Conservation (phyloP, 2,888 invertebrate genomes). For the Hyppa rectilinea region DNA sequence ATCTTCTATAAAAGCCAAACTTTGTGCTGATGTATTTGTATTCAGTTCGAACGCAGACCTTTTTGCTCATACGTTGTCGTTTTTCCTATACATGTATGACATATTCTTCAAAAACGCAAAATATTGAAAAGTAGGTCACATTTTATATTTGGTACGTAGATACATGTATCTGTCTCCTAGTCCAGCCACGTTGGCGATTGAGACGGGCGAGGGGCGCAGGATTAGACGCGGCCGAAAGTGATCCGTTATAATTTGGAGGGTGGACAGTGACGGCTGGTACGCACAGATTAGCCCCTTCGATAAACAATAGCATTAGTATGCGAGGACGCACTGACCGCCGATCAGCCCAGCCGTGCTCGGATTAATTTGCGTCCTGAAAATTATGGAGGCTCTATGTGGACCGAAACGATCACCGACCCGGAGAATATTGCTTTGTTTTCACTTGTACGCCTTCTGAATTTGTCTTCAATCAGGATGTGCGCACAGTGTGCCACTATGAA, state of each 20-base stretch:
- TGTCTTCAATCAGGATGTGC: slow-evolving; percentile 69
- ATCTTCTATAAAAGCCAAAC: not conserved
- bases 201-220: slow-evolving; percentile 75
- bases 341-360: slow-evolving; percentile 88
- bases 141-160: slow-evolving; percentile 16
- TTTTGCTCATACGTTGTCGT: not conserved
- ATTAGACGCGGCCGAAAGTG: slow-evolving; percentile 88
- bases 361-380: slow-evolving; percentile 90
- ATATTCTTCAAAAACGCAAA: not conserved
- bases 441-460: slow-evolving; percentile 71
- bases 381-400: slow-evolving; percentile 84
- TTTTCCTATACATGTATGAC: not conserved
- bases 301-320: slow-evolving; percentile 91
- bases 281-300: slow-evolving; percentile 91
- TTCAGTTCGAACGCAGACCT: not conserved
- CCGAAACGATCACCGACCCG: slow-evolving; percentile 80
- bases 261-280: slow-evolving; percentile 90
- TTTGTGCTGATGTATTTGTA: not conserved
- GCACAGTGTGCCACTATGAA: slow-evolving; percentile 40
- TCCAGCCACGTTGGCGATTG: slow-evolving; percentile 66
- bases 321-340: slow-evolving; percentile 89
- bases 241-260: slow-evolving; percentile 89
- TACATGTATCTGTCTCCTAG: slow-evolving; percentile 50
- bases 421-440: slow-evolving; percentile 86
- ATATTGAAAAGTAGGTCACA: slow-evolving; percentile 38